Base-by-base conservation (phyloP, 2,888 invertebrate species). In the Halictus quadricinctus region DNA sequence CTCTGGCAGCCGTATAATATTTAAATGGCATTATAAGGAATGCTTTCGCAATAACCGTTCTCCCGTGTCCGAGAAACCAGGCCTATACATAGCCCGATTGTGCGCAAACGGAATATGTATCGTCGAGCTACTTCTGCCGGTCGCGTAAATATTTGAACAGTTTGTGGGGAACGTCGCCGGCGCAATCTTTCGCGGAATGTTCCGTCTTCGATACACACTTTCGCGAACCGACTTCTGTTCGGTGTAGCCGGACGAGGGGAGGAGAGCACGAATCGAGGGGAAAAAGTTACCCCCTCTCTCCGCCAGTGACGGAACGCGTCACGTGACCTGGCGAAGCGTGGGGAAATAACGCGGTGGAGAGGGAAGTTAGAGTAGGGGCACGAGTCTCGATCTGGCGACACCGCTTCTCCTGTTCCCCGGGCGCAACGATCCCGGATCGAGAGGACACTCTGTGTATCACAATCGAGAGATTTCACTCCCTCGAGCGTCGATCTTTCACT, bases 111-210 rank as follows among this genome's bases (percentile, higher is more conserved):
- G 72, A 60, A 41, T 74, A 58, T 58, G 58, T n/a, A 41, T 36
- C 64, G 15, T 66, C 46, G 21, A 60, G 21, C 69, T 18, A 25
- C 60, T 36, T 72, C 77, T 29, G 46, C 54, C 36, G 54, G 36
- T 18, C 41, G 46, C 48, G 46, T 80, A 70, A 75, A 75, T 75
- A 74, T 83, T 80, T 83, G 48, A 80, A 80, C 58, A 60, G 60
- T 75, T 69, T n/a, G 58, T 4, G 46, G 21, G 48, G 41, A 48
- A 50, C 54, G 43, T 50, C 36, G n/a, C 18, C 50, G 46, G 36
- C 29, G 72, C 25, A 43, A 79, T 74, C 54, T 54, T 58, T 81
- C 54, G 64, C 66, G 72, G 54, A 73, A 79, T 69, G 15, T 69
- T 66, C 66, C 8, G 36, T 46, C 25, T 50, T 15, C 29, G 69